phyloP scores from a whole-genome alignment of 2,888 invertebrate species.

The Campaea margaritaria region DNA sequence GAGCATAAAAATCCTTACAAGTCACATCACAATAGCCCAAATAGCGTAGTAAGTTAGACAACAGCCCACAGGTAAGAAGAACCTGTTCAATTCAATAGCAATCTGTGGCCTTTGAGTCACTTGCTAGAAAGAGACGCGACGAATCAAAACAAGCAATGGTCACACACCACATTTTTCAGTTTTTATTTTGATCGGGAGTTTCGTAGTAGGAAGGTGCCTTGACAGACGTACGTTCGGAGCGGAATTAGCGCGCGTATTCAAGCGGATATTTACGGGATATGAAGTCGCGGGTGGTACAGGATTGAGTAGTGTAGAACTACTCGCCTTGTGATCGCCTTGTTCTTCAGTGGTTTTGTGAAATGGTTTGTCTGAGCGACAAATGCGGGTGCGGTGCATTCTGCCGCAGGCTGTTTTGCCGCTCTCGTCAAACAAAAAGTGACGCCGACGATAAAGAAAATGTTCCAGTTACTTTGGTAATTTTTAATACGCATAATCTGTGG shows the following conservation, averaged over 20 bases:
- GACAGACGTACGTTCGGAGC: conserved; percentile 40
- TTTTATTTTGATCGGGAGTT: conserved; percentile 34
- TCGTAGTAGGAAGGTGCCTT: conserved; percentile 43
- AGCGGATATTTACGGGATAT: conserved; percentile 67
- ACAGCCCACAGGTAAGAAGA: neutral
- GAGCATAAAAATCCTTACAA: neutral
- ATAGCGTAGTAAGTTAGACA: too few species aligned
- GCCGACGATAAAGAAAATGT: conserved; percentile 22
- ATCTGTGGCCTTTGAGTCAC: conserved; percentile 4
- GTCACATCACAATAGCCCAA: neutral
- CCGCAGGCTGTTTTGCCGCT: conserved; percentile 70
- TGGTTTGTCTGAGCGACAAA: conserved; percentile 64
- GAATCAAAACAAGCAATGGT: conserved; percentile 39
- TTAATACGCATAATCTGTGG: neutral
- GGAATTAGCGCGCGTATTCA: conserved; percentile 27
- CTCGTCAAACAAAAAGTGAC: conserved; percentile 46
- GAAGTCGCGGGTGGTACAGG: conserved; percentile 48
- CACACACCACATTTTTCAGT: conserved; percentile 1
- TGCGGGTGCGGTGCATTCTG: conserved; percentile 73
- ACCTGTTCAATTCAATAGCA: neutral
- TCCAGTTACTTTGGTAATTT: conserved; percentile 36
- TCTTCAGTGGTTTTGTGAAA: conserved; percentile 40
- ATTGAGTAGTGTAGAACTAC: conserved; percentile 39
- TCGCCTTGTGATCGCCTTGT: conserved; percentile 43
- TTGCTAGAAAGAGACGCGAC: conserved; percentile 21